phyloP scores from a whole-genome alignment of 2,113 vertebrate genomes.

The Parus major region DNA sequence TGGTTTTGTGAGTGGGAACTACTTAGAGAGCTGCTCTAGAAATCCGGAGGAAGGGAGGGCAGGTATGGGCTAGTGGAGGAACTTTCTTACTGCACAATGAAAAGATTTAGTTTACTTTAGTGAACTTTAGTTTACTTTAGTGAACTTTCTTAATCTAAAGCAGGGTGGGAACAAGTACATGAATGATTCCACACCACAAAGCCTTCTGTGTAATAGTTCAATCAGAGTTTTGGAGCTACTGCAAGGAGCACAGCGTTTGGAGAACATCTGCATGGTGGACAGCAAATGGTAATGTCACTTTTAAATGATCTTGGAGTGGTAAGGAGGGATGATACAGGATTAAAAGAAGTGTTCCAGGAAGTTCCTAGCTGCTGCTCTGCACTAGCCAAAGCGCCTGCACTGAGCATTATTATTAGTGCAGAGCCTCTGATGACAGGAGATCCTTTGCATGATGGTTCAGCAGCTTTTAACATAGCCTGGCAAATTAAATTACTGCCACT shows the following conservation, averaged over 20 bases:
- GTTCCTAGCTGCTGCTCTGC: not conserved
- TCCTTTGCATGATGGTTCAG: not conserved
- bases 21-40: not conserved
- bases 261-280: not conserved
- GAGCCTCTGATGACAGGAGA: not conserved
- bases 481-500: not conserved
- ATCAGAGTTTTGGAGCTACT: not conserved
- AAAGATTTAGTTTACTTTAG: no score
- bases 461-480: not conserved
- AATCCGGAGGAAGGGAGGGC: not conserved
- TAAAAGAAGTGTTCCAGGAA: not conserved
- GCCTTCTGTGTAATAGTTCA: not conserved
- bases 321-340: not conserved
- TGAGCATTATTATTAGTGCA: not conserved
- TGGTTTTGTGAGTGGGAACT: not conserved
- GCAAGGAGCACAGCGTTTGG: not conserved
- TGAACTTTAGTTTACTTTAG: no score
- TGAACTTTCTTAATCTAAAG: not conserved
- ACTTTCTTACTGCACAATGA: not conserved
- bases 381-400: not conserved
- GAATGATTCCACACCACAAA: not conserved
- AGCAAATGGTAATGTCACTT: not conserved
- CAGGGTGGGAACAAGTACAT: no score
- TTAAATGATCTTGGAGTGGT: not conserved
- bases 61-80: not conserved